A percentile compares a stretch with the other conserved stretches of the same genome.
phyloP scores from a whole-genome alignment of 2,888 invertebrate species.

The Clanis bilineata region DNA sequence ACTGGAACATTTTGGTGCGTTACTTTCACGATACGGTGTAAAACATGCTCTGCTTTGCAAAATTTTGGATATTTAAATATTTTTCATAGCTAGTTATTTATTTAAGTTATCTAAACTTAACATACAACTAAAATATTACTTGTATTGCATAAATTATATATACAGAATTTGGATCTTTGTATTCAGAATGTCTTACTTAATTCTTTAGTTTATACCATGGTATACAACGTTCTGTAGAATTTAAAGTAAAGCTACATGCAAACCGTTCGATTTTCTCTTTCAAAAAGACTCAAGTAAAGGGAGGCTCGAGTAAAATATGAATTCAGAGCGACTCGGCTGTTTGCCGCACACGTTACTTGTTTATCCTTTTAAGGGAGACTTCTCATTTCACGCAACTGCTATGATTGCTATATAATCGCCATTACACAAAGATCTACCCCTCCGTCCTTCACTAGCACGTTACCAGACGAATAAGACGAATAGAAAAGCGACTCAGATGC shows the following conservation, averaged over 20 bases:
- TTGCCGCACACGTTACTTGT: conserved; percentile 80
- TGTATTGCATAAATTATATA: no score
- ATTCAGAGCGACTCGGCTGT: conserved; percentile 73
- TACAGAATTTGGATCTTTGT: no score
- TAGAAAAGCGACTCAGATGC: conserved; percentile 38
- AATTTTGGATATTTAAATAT: neutral
- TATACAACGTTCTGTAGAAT: neutral
- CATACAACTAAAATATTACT: no score
- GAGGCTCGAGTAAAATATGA: conserved; percentile 74
- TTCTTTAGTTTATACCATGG: no score
- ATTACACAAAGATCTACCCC: conserved; percentile 43
- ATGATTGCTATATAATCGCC: conserved; percentile 75
- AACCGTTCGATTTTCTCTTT: conserved; percentile 33
- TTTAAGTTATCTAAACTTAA: no score
- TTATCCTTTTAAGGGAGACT: conserved; percentile 78
- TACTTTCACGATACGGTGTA: conserved; percentile 36
- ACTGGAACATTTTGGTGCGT: conserved; percentile 62
- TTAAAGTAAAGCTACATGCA: conserved; percentile 40
- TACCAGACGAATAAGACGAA: conserved; percentile 25
- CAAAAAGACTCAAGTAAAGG: conserved; percentile 52
- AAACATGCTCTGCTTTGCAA: conserved; percentile 45
- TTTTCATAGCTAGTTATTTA: neutral
- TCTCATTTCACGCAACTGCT: conserved; percentile 78
- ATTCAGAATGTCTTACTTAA: no score
- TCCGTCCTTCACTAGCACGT: conserved; percentile 28